Conservation (phyloP, 2,797 vertebrate genomes). For the Crocidura indochinensis region DNA sequence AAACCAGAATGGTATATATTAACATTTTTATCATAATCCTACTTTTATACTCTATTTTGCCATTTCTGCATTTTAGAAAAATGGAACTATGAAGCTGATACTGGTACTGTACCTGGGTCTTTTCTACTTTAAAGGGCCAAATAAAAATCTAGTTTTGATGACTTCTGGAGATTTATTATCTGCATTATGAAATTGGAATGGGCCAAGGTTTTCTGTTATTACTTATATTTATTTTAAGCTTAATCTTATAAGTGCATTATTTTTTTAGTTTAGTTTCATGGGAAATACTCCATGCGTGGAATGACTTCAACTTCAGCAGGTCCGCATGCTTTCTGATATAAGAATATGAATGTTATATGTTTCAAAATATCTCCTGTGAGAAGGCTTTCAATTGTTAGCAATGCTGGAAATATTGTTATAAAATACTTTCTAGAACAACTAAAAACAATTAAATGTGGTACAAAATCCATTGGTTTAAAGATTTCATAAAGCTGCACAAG, state of each 20-base stretch:
- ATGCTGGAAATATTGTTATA: background rate
- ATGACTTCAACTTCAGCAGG: background rate
- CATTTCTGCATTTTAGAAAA: constrained; percentile 24
- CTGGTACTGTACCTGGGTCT: background rate
- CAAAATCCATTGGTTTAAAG: background rate
- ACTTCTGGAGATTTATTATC: background rate
- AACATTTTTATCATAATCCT: background rate
- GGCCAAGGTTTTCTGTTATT: background rate
- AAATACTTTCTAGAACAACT: background rate
- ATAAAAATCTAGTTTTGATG: background rate
- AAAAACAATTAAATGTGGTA: background rate
- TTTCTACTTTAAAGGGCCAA: background rate
- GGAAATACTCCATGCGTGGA: background rate
- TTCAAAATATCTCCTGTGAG: constrained; percentile 20
- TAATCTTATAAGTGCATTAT: background rate
- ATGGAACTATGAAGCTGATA: background rate
- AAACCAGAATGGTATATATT: background rate
- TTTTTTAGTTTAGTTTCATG: background rate
- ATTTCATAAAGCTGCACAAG: background rate
- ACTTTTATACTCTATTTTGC: constrained; percentile 23
- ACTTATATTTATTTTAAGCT: background rate
- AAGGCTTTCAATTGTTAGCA: constrained; percentile 22
- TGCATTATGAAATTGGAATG: background rate
- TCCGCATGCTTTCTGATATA: background rate
- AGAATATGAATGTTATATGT: background rate